Evolutionary conservation across 1,140 invertebrate genomes (phyloP).

Genomic region (Sycophila sp.): DNA sequence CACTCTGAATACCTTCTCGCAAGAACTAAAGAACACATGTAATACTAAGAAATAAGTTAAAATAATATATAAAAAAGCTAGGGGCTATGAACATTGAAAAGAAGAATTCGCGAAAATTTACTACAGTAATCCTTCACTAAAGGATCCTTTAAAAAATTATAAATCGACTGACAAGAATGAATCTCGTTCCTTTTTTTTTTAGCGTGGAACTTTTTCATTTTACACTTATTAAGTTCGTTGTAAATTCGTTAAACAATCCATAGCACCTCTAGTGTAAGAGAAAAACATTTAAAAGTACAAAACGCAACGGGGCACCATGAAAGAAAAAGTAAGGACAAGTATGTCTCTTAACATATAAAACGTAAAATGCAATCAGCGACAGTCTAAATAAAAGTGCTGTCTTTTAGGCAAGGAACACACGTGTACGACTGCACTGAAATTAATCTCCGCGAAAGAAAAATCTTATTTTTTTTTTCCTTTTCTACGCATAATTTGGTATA

Average conservation of each 20-base stretch:
- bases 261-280: background rate
- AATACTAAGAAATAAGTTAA: conserved; percentile 26
- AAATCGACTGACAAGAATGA: conserved; percentile 1
- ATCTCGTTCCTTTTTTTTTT: conserved; percentile 16
- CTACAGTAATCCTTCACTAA: conserved; percentile 1
- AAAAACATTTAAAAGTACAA: background rate
- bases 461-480: background rate
- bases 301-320: background rate
- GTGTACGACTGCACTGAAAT: conserved; percentile 24
- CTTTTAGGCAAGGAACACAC: conserved; percentile 5
- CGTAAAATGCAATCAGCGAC: conserved; percentile 24
- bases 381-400: conserved; percentile 23
- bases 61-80: conserved; percentile 5
- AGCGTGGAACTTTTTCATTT: conserved; percentile 11
- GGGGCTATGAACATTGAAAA: conserved; percentile 9
- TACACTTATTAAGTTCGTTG: no score
- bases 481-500: conserved; percentile 3
- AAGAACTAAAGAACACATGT: conserved; percentile 13
- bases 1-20: no score
- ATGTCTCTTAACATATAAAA: conserved; percentile 17
- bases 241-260: background rate
- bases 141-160: conserved; percentile 8
- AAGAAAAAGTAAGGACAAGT: conserved; percentile 15
- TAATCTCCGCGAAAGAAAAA: conserved; percentile 16
- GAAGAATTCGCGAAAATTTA: background rate